A percentile compares a stretch with the other conserved stretches of the same genome.
Evolutionary conservation across 2,113 vertebrate genomes (phyloP).

Genomic region (Ancistrus triradiatus): DNA sequence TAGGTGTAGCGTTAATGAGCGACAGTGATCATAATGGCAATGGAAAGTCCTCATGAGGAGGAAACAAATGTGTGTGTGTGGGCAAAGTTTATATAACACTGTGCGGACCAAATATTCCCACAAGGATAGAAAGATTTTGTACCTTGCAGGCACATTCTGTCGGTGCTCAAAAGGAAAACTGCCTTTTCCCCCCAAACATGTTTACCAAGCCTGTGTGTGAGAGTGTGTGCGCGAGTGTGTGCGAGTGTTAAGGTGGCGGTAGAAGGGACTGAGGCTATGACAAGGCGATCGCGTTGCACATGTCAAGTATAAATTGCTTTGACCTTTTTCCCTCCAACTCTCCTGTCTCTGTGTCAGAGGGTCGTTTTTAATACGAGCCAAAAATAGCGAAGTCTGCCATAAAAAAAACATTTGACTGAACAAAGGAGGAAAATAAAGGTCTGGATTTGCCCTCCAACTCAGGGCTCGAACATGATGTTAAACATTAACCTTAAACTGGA

Average conservation of each 20-base stretch:
- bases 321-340: constrained; percentile 69
- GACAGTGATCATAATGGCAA: too few relatives aligned
- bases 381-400: constrained; percentile 71
- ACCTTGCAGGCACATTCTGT: too few relatives aligned
- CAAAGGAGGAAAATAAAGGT: constrained; percentile 62
- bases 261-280: constrained; percentile 64
- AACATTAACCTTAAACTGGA: constrained; percentile 39
- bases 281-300: constrained; percentile 74
- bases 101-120: too few relatives aligned
- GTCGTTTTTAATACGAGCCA: constrained; percentile 66
- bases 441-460: constrained; percentile 56
- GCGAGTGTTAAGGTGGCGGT: constrained; percentile 25
- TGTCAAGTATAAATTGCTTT: constrained; percentile 81
- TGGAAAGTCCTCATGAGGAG: too few relatives aligned
- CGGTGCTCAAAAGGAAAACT: too few relatives aligned
- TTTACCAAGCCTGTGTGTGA: constrained; percentile 14
- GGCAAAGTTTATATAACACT: too few relatives aligned
- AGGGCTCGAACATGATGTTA: background rate
- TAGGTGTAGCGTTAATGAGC: too few relatives aligned
- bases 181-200: too few relatives aligned
- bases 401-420: constrained; percentile 56
- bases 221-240: constrained; percentile 34
- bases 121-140: too few relatives aligned
- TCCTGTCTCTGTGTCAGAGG: constrained; percentile 66
- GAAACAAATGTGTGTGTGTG: constrained; percentile 11